Percentiles rank a stretch among this genome's conserved stretches.
Evolutionary conservation across 2,113 vertebrate genomes (phyloP).

Genomic region (Polypterus bichir): DNA sequence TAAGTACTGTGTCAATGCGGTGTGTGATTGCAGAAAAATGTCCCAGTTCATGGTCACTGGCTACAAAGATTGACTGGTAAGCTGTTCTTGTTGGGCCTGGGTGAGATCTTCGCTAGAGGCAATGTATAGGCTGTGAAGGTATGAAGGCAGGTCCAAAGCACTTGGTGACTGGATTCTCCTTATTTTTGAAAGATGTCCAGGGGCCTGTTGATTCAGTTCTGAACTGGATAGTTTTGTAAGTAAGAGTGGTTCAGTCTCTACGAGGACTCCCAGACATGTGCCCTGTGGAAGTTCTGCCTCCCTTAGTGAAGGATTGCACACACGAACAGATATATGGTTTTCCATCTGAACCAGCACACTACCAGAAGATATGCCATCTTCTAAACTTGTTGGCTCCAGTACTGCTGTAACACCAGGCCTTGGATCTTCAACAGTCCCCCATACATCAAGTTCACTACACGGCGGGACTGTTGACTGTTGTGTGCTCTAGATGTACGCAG

Average conservation of each 20-base stretch:
- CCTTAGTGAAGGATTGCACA: not conserved
- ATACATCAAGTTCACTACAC: not conserved
- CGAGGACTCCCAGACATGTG: not conserved
- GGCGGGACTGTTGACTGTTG: not conserved
- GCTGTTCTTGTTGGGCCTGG: not conserved
- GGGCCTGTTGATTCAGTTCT: too few species aligned
- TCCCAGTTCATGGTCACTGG: not conserved
- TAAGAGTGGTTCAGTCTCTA: not conserved
- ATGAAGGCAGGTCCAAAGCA: not conserved
- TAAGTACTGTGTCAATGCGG: not conserved
- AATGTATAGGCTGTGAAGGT: not conserved
- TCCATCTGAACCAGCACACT: not conserved
- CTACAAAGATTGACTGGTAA: slow-evolving; percentile 1
- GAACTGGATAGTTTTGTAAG: too few species aligned
- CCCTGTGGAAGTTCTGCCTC: not conserved
- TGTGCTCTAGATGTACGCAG: not conserved
- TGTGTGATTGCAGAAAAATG: not conserved
- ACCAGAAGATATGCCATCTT: too few species aligned
- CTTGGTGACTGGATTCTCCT: not conserved
- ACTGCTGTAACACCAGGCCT: not conserved
- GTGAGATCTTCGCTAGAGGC: not conserved
- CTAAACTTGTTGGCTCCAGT: not conserved
- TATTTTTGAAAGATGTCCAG: not conserved
- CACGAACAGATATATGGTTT: not conserved
- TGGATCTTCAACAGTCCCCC: not conserved